Evolutionary conservation across 2,113 vertebrate genomes (phyloP), one percentile per base, ranked within the genome.

Genomic region (Raja brachyura): DNA sequence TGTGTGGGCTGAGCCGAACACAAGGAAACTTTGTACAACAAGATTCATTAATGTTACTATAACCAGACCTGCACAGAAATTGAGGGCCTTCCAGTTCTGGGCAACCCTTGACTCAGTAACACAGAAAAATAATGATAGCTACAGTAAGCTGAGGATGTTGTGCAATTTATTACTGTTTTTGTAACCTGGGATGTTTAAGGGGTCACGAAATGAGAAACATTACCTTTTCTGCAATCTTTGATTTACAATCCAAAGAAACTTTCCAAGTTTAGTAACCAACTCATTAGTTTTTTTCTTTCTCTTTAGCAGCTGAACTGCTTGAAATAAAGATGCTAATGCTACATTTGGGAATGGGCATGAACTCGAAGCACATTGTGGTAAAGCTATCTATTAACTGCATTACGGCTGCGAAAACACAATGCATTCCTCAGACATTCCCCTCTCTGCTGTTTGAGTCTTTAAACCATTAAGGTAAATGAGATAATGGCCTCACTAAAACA

Each of bases 121-220:
- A 54, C 66, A 74, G 90, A 92, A 92, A 92, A 92, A 31, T 73
- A 92, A 92, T 92, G 90, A 92, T 92, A 73, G 90, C 68, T 92
- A 92, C 66, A 92, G 90, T 92, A 92, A 92, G 68, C 68, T 73
- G 66, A 73, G 66, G 54, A 92, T 54, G 68, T 92, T 92, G 48
- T 6, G 68, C 90, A 92, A 92, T 92, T 92, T 92, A 92, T 92
- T 54, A 68, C 90, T 92, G 90, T 92, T 92, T 73, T 92, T 22
- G 90, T 92, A 92, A 92, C 90, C 90, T 92, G 90, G 90, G 90
- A 92, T 92, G 90, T 92, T 92, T 92, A 92, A 92, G 90, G 54
- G 90, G 90, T 92, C 90, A 70, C 4, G 22, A 33, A 92, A 74
- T 74, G 90, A 92, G 90, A 74, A 92, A 73, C 90, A 92, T 92